Conservation (phyloP, 2,113 vertebrate species). For the Pomatorhinus ruficollis region DNA sequence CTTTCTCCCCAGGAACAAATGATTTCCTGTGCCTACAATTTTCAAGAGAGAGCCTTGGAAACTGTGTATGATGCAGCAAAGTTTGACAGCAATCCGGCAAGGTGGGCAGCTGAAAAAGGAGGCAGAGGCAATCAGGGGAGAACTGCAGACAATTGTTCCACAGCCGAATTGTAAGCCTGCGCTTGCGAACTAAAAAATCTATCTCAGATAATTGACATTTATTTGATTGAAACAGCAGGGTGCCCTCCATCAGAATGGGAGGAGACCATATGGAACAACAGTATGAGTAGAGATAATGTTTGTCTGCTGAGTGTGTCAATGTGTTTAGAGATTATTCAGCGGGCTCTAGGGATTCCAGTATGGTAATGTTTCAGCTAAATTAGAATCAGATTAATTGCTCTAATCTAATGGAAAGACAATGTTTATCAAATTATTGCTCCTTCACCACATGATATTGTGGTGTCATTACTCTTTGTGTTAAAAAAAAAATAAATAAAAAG, state of each 20-base stretch:
- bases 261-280: constrained; percentile 86
- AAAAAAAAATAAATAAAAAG: constrained; percentile 72
- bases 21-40: neutral
- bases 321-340: constrained; percentile 85
- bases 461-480: constrained; percentile 79
- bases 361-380: constrained; percentile 86
- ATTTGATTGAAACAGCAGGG: constrained; percentile 91
- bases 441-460: constrained; percentile 81
- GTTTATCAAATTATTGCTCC: constrained; percentile 88
- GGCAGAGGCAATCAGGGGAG: constrained; percentile 17
- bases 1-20: constrained; percentile 16
- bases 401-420: constrained; percentile 89
- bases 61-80: neutral
- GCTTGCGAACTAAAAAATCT: constrained; percentile 78
- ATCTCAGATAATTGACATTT: constrained; percentile 92
- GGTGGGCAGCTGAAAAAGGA: constrained; percentile 48
- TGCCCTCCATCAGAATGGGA: constrained; percentile 82
- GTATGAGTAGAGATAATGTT: constrained; percentile 82
- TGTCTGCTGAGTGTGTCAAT: constrained; percentile 84
- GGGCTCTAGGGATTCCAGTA: constrained; percentile 81
- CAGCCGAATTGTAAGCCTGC: constrained; percentile 61
- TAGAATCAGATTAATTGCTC: constrained; percentile 91
- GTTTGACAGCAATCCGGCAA: neutral
- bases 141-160: constrained; percentile 60
- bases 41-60: constrained; percentile 17